Percentiles rank a stretch among this genome's conserved stretches.
These are phyloP conservation scores for Amblyraja radiata DNA, from an alignment of 2,797 vertebrate genomes.

Conservation along the genomic window DNA sequence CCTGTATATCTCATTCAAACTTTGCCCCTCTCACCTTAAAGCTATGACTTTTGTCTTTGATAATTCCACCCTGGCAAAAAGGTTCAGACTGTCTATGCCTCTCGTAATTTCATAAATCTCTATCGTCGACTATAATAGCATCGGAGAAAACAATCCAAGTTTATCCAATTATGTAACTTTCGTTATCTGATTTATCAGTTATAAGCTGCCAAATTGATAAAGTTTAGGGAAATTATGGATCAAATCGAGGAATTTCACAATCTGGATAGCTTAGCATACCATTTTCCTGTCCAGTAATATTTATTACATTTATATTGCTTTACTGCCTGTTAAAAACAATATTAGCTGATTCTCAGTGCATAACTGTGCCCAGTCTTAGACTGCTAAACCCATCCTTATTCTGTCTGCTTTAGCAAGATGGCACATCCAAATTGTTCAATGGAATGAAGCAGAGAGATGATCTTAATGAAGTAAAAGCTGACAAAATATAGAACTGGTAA, in stretches of 20 bases:
- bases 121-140: no score
- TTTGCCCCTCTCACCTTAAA: no score
- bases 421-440: neutral
- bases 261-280: neutral
- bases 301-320: neutral
- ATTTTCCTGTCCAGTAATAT: neutral
- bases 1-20: no score
- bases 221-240: neutral
- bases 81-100: no score
- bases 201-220: neutral
- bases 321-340: neutral
- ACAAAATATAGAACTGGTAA: neutral
- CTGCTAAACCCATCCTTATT: neutral
- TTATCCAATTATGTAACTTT: no score
- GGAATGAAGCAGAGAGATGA: neutral
- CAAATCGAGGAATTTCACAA: neutral
- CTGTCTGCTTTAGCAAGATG: neutral
- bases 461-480: neutral
- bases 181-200: neutral
- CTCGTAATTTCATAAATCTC: no score
- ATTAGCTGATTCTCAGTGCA: neutral
- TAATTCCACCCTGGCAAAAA: no score
- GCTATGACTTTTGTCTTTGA: no score
- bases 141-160: no score
- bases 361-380: neutral